A percentile compares a stretch with the other conserved stretches of the same genome.
Conservation (phyloP, 2,113 vertebrate genomes). For the Zootoca vivipara region DNA sequence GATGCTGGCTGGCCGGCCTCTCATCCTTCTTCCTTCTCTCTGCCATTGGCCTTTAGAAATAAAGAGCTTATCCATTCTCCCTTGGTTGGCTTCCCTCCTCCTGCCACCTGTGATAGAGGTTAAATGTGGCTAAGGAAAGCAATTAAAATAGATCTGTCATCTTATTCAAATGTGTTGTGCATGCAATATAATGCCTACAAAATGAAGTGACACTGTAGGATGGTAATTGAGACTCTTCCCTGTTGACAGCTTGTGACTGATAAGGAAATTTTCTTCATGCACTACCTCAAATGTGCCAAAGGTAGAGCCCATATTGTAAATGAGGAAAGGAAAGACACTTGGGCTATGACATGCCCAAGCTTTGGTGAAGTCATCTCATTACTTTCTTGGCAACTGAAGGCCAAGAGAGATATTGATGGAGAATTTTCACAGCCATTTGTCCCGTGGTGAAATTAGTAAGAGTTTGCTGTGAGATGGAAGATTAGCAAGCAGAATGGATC, state of each 20-base stretch:
- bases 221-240: slow-evolving; percentile 69
- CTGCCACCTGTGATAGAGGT: slow-evolving; percentile 54
- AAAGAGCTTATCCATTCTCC: slow-evolving; percentile 41
- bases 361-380: slow-evolving; percentile 33
- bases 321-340: slow-evolving; percentile 43
- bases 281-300: slow-evolving; percentile 59
- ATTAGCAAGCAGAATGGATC: not conserved
- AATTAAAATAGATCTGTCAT: slow-evolving; percentile 71
- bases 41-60: slow-evolving; percentile 27
- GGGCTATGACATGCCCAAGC: slow-evolving; percentile 10
- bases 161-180: slow-evolving; percentile 52
- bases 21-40: slow-evolving; percentile 18
- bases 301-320: slow-evolving; percentile 55
- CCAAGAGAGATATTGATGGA: not conserved
- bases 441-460: not conserved
- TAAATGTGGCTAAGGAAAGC: slow-evolving; percentile 64
- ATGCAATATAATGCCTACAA: slow-evolving; percentile 48
- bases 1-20: slow-evolving; percentile 24
- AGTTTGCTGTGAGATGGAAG: not conserved
- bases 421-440: not conserved
- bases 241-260: slow-evolving; percentile 68
- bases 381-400: not conserved
- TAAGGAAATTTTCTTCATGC: slow-evolving; percentile 68
- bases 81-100: slow-evolving; percentile 29
- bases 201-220: slow-evolving; percentile 53